Evolutionary conservation across 2,113 vertebrate species (phyloP).

Genomic region (Myrmecobius fasciatus): DNA sequence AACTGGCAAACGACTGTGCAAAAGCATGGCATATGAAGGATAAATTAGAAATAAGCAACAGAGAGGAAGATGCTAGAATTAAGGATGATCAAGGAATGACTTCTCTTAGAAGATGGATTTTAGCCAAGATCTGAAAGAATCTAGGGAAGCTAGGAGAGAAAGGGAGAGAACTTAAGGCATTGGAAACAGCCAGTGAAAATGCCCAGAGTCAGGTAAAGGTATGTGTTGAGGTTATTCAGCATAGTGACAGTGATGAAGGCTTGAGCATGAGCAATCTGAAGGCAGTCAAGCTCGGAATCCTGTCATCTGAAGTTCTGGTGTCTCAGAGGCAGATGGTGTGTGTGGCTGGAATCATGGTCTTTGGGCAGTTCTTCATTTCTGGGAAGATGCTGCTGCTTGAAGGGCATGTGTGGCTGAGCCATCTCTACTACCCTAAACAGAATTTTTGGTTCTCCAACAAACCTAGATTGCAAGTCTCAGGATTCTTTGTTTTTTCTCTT

Average conservation of each 20-base stretch:
- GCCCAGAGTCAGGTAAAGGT: neutral
- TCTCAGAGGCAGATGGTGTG: neutral
- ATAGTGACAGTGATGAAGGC: neutral
- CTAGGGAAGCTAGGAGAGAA: neutral
- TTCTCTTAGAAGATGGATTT: neutral
- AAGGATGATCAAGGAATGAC: neutral
- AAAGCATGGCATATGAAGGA: neutral
- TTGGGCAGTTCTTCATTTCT: neutral
- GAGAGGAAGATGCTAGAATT: neutral
- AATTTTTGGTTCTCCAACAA: neutral
- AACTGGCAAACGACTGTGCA: neutral
- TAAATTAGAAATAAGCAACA: neutral
- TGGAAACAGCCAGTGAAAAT: neutral
- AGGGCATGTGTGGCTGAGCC: fast-evolving
- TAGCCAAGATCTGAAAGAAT: neutral
- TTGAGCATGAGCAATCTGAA: neutral
- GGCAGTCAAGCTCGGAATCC: neutral
- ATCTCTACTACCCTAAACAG: neutral
- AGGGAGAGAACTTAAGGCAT: neutral
- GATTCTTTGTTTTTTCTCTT: neutral
- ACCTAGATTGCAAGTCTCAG: neutral
- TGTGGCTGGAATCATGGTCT: neutral
- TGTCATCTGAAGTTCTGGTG: neutral
- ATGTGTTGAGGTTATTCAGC: neutral
- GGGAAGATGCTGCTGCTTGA: neutral